Base-by-base conservation (phyloP, 2,888 invertebrate species). In the Drosophila paracracens region DNA sequence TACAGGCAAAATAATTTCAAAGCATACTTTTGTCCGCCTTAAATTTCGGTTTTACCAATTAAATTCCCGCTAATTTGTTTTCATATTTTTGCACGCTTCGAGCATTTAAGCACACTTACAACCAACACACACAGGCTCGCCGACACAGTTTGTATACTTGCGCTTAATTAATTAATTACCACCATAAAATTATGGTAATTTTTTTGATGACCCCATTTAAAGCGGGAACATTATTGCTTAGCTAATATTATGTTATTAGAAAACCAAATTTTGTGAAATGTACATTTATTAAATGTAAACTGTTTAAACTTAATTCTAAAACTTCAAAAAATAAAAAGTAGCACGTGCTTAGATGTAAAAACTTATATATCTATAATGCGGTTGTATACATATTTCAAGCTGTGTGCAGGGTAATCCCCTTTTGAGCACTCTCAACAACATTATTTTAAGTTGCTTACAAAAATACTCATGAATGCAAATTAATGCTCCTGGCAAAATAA, bases 31-130 rank as follows among this genome's bases (percentile, higher is more conserved):
- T 52, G n/a, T 61, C 36, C 21, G 21, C 21, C 77, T 64, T 16
- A 54, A 66, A 75, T 59, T n/a, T n/a, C 61, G 69, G 62, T 56
- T 74, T 68, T 70, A 65, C 38, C 54, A 79, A 81, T 86, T 71
- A 81, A 81, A 73, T 62, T 73, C 36, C 21, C 70, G 76, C 74
- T 81, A 81, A 87, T 86, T 87, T 83, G 84, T 76, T 79, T 74
- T 73, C 50, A 58, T 70, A 60, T 52, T 58, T 63, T 57, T 73
- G 43, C 36, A 31, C 25, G 51, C 40, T 31, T 27, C 48, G 11
- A 65, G 38, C 58, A 61, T 33, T 35, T 64, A 40, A 46, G 2
- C 35, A 46, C 29, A 50, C 31, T n/a, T 16, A 21, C 38, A 35
- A 31, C 4, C 36, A 50, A 35, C 43, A 58, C 31, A 56, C 29